A percentile compares a stretch with the other conserved stretches of the same genome.
Evolutionary conservation across 2,888 invertebrate genomes (phyloP).

Genomic region (Atethmia centrago): DNA sequence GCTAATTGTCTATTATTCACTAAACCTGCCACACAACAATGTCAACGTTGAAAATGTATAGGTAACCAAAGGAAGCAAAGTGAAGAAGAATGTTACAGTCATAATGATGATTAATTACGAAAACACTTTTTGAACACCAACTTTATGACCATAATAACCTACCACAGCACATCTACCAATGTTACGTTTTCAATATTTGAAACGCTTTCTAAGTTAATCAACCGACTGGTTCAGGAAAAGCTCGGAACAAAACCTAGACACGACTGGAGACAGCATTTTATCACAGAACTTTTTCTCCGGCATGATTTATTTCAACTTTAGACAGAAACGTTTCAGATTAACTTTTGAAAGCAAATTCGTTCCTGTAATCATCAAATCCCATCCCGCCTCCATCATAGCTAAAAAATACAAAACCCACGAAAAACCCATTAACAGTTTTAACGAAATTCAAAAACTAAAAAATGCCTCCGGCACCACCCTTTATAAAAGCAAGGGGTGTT

Average conservation of each 20-base stretch:
- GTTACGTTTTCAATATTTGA: conserved; percentile 10
- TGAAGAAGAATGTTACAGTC: no score
- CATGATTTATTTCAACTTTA: conserved; percentile 20
- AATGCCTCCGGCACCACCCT: conserved; percentile 41
- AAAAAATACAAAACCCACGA: conserved; percentile 37
- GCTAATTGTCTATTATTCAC: conserved; percentile 19
- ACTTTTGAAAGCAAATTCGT: conserved; percentile 15
- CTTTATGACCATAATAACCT: neutral
- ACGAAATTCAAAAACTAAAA: conserved; percentile 57
- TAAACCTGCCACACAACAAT: conserved; percentile 5
- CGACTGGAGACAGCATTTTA: conserved; percentile 10
- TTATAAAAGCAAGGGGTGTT: conserved; percentile 68
- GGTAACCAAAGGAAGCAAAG: neutral
- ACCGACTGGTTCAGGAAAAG: neutral
- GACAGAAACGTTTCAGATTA: conserved; percentile 1
- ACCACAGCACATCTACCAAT: neutral
- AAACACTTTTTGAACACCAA: neutral
- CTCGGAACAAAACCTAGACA: conserved; percentile 12
- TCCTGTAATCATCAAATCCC: conserved; percentile 18
- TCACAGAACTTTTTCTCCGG: conserved; percentile 1
- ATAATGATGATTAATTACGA: neutral
- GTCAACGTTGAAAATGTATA: neutral
- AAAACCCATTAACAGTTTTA: conserved; percentile 63
- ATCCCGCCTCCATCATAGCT: neutral
- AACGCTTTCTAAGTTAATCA: neutral